These are phyloP conservation scores for Psittacara wagleri DNA, from an alignment of 2,113 vertebrate species.

Conservation along the genomic window DNA sequence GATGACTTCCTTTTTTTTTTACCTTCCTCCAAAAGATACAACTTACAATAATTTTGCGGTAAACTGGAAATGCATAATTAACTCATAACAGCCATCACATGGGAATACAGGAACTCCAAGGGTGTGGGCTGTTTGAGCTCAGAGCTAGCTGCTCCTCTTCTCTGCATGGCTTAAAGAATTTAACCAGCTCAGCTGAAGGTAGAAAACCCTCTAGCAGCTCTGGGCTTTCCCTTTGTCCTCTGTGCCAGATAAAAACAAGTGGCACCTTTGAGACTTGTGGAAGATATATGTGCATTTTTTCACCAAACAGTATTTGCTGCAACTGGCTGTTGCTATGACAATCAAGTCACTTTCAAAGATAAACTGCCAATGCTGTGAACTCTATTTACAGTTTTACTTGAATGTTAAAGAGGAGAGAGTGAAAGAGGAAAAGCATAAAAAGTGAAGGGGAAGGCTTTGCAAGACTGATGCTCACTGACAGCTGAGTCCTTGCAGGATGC, in stretches of 20 bases:
- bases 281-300: neutral
- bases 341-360: neutral
- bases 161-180: neutral
- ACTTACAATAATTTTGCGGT: neutral
- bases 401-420: neutral
- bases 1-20: rapidly evolving
- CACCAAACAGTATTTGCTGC: neutral
- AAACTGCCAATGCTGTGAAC: neutral
- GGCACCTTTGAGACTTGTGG: neutral
- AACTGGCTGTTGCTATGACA: neutral
- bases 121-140: neutral
- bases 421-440: neutral
- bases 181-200: neutral
- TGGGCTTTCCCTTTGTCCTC: neutral
- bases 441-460: neutral
- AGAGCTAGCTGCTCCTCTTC: neutral
- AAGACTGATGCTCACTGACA: neutral
- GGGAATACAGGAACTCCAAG: neutral
- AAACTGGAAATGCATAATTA: neutral
- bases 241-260: neutral
- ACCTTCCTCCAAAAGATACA: neutral
- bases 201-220: neutral
- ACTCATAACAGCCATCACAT: neutral
- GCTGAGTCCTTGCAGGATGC: neutral
- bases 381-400: neutral